Conservation (phyloP, 2,797 vertebrate species). For the Triplophysa bombifrons region DNA sequence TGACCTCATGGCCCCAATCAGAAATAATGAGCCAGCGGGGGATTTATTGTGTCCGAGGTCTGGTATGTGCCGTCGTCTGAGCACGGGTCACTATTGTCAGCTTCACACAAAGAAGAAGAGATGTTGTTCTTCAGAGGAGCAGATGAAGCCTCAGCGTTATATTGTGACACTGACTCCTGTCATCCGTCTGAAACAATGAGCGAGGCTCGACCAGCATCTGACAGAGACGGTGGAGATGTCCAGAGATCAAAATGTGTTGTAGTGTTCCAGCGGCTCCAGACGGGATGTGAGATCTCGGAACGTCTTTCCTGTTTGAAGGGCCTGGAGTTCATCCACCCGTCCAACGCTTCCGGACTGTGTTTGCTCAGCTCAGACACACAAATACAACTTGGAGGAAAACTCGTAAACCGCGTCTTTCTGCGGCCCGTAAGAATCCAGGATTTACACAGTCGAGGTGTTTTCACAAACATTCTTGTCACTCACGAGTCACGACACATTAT, state of each 20-base stretch:
- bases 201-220: constrained; percentile 1
- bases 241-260: not conserved
- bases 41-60: constrained; percentile 73
- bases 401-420: too few relatives aligned
- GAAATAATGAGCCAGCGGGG: constrained; percentile 75
- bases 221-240: not conserved
- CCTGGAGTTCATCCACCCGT: constrained; percentile 64
- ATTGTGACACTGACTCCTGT: constrained; percentile 50
- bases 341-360: constrained; percentile 71
- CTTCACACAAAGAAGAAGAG: constrained; percentile 65
- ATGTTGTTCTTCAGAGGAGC: constrained; percentile 66
- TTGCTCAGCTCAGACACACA: constrained; percentile 66
- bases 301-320: constrained; percentile 74
- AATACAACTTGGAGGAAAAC: not conserved
- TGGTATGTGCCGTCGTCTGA: constrained; percentile 69
- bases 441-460: constrained; percentile 8
- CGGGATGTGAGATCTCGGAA: constrained; percentile 48
- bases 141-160: constrained; percentile 49
- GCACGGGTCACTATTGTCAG: constrained; percentile 71
- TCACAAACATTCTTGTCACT: constrained; percentile 12
- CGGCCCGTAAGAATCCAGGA: too few relatives aligned
- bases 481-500: too few relatives aligned
- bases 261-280: constrained; percentile 11
- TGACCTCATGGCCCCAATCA: constrained; percentile 83
- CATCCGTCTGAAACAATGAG: constrained; percentile 44